Percentiles rank a stretch among this genome's conserved stretches.
Evolutionary conservation across 2,113 vertebrate genomes (phyloP).

Genomic region (Ammospiza nelsoni): DNA sequence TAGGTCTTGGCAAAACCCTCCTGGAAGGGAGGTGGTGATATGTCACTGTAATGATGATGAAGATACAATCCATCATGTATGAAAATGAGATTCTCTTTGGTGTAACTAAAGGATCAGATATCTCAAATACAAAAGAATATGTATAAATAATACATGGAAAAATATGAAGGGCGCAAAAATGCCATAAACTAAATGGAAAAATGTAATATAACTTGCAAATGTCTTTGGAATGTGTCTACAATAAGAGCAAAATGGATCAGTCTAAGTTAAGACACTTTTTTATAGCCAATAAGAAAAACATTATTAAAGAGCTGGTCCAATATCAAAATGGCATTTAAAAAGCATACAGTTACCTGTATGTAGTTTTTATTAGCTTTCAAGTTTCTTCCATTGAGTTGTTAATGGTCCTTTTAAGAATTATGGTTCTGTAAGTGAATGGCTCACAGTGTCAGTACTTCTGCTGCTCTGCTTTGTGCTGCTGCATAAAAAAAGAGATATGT

Average conservation of each 20-base stretch:
- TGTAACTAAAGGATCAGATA: slow-evolving; percentile 35
- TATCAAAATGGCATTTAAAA: slow-evolving; percentile 72
- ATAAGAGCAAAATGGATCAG: slow-evolving; percentile 62
- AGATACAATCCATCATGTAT: slow-evolving; percentile 26
- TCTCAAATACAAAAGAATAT: slow-evolving; percentile 27
- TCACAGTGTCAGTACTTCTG: slow-evolving; percentile 47
- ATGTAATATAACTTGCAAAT: slow-evolving; percentile 54
- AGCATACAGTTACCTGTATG: slow-evolving; percentile 56
- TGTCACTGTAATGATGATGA: slow-evolving; percentile 28
- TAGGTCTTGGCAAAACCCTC: not conserved
- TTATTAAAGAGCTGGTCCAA: slow-evolving; percentile 68
- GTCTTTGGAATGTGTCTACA: slow-evolving; percentile 66
- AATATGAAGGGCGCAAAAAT: slow-evolving; percentile 53
- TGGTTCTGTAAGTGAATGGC: slow-evolving; percentile 45
- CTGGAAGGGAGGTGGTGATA: slow-evolving; percentile 41
- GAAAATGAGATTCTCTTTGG: slow-evolving; percentile 22
- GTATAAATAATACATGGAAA: slow-evolving; percentile 55
- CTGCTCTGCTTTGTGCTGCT: slow-evolving; percentile 42
- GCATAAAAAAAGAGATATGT: slow-evolving; percentile 51
- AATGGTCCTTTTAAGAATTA: slow-evolving; percentile 72
- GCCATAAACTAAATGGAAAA: slow-evolving; percentile 60
- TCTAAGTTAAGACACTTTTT: slow-evolving; percentile 37
- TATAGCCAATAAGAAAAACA: slow-evolving; percentile 66
- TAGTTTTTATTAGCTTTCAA: slow-evolving; percentile 70
- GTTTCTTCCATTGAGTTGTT: slow-evolving; percentile 73